These are phyloP conservation scores for Clarias gariepinus DNA, from an alignment of 2,113 vertebrate genomes.

Conservation along the genomic window DNA sequence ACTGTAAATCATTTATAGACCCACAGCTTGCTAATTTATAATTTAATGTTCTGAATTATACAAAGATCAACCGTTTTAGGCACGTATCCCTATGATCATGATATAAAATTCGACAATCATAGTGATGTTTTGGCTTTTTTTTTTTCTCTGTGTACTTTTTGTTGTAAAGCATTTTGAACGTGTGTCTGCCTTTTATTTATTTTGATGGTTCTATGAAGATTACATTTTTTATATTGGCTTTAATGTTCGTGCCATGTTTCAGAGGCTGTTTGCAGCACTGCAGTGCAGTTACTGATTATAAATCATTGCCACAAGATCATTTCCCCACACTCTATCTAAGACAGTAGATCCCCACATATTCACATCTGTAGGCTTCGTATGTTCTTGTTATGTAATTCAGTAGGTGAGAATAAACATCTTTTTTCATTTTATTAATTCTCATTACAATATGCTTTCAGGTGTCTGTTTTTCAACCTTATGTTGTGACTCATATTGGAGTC, in stretches of 20 bases:
- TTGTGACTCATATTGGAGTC: neutral
- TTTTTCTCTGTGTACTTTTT: neutral
- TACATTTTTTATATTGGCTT: neutral
- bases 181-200: neutral
- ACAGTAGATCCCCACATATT: neutral
- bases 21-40: neutral
- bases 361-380: neutral
- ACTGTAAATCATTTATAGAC: conserved; percentile 29
- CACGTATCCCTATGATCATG: neutral
- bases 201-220: conserved; percentile 3
- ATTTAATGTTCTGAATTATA: conserved; percentile 12
- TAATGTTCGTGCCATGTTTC: neutral
- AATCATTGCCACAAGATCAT: neutral
- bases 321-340: neutral
- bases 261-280: conserved; percentile 1
- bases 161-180: neutral
- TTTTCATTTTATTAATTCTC: neutral
- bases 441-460: neutral
- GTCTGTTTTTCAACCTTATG: neutral
- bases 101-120: neutral
- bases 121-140: neutral
- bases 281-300: neutral
- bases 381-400: neutral
- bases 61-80: neutral
- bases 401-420: neutral